These are phyloP conservation scores for Rotaria magnacalcarata DNA, from an alignment of 2,888 invertebrate species.

Conservation along the genomic window DNA sequence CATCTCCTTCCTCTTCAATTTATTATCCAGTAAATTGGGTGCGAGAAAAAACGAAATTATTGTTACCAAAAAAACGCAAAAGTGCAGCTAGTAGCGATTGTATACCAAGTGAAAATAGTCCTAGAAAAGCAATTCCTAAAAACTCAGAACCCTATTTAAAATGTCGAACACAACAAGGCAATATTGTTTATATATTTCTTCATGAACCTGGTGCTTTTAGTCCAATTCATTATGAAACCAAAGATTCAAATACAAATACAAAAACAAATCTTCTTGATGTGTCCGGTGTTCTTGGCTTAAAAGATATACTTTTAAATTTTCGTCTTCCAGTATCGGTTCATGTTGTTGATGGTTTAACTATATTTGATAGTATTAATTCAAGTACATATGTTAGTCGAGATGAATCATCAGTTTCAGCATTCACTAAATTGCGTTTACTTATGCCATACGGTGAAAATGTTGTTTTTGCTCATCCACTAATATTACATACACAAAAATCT, in stretches of 20 bases:
- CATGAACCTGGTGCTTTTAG: not conserved
- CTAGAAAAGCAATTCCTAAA: not conserved
- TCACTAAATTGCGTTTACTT: not conserved
- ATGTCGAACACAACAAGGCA: not conserved
- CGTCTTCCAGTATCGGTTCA: not conserved
- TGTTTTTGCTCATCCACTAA: not conserved
- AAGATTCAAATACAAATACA: not conserved
- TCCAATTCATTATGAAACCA: not conserved
- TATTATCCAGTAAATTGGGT: not conserved
- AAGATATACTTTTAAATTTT: not conserved
- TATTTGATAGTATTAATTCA: not conserved
- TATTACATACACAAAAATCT: not conserved
- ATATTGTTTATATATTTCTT: not conserved
- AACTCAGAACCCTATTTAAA: not conserved
- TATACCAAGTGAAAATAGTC: not conserved
- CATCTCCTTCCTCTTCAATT: not conserved
- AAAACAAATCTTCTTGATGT: not conserved
- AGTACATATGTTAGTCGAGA: not conserved
- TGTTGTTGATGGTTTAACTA: not conserved
- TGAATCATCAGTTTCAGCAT: not conserved
- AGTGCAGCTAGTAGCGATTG: too few relatives aligned
- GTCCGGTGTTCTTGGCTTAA: not conserved
- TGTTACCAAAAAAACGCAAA: not conserved
- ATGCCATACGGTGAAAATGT: not conserved
- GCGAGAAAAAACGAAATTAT: not conserved